A percentile compares a stretch with the other conserved stretches of the same genome.
phyloP scores from a whole-genome alignment of 2,797 vertebrate species.

The Enteromius trimaculatus region DNA sequence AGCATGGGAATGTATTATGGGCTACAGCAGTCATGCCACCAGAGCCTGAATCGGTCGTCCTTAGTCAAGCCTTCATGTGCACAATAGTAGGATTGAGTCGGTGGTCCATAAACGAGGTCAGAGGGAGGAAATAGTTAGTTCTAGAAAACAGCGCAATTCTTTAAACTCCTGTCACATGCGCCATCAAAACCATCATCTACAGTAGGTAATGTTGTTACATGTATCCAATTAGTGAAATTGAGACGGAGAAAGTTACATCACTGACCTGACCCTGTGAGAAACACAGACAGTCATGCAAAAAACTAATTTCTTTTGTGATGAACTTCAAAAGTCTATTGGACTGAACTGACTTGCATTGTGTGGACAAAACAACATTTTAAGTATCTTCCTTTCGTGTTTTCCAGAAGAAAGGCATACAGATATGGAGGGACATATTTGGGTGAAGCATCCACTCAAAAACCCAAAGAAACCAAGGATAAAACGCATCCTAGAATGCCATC shows the following conservation, averaged over 20 bases:
- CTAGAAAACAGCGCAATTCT: background rate
- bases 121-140: constrained; percentile 9
- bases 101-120: constrained; percentile 34
- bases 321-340: background rate
- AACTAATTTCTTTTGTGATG: background rate
- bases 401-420: background rate
- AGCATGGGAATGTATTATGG: constrained; percentile 28
- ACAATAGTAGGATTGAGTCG: constrained; percentile 37
- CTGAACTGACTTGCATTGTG: background rate
- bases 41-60: background rate
- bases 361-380: background rate
- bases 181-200: constrained; percentile 44
- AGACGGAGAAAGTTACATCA: background rate
- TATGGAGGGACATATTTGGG: background rate
- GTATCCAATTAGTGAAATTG: constrained; percentile 32
- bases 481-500: constrained; percentile 1
- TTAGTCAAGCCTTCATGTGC: constrained; percentile 31
- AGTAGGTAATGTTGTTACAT: constrained; percentile 39
- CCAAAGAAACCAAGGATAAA: background rate
- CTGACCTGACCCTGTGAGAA: constrained; percentile 15
- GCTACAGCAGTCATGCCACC: constrained; percentile 21
- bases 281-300: background rate
- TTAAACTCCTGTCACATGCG: constrained; percentile 43
- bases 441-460: background rate
- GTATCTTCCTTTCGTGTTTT: background rate